A percentile compares a stretch with the other conserved stretches of the same genome.
Conservation (phyloP, 2,113 vertebrate genomes). For the Monarcha castaneiventris region DNA sequence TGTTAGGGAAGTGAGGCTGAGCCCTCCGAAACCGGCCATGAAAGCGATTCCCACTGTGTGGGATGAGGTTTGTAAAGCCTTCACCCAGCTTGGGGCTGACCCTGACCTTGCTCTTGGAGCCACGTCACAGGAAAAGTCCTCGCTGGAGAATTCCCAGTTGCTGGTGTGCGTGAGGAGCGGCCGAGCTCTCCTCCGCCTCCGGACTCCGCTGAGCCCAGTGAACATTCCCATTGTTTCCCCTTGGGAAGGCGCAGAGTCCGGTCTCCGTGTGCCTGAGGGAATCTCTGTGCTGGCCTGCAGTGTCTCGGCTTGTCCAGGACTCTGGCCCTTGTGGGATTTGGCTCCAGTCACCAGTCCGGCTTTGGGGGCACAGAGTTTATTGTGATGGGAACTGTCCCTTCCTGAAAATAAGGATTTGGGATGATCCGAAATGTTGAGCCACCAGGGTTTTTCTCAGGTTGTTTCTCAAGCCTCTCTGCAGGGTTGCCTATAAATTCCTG, state of each 20-base stretch:
- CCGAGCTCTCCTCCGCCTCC: not conserved
- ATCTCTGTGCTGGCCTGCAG: not conserved
- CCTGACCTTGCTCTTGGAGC: constrained; percentile 10
- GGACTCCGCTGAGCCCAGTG: accelerated
- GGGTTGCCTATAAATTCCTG: accelerated
- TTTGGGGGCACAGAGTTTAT: not conserved
- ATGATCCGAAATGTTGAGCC: accelerated
- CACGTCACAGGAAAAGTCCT: not conserved
- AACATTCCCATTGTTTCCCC: not conserved
- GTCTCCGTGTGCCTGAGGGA: accelerated
- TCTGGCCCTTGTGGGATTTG: not conserved
- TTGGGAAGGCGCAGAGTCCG: not conserved
- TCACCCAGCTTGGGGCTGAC: constrained; percentile 30
- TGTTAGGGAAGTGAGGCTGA: not conserved
- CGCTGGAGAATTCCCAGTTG: not conserved
- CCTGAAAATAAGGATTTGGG: not conserved
- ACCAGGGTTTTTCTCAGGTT: accelerated
- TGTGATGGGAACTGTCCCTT: accelerated
- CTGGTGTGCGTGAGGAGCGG: not conserved
- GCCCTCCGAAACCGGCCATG: not conserved
- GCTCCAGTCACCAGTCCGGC: not conserved
- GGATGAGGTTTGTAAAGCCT: constrained; percentile 47
- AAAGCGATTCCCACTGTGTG: constrained; percentile 32
- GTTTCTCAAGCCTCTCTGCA: not conserved
- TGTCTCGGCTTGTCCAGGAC: not conserved